A percentile compares a stretch with the other conserved stretches of the same genome.
Evolutionary conservation across 2,797 vertebrate species (phyloP).

Genomic region (Enteromius treurensis): DNA sequence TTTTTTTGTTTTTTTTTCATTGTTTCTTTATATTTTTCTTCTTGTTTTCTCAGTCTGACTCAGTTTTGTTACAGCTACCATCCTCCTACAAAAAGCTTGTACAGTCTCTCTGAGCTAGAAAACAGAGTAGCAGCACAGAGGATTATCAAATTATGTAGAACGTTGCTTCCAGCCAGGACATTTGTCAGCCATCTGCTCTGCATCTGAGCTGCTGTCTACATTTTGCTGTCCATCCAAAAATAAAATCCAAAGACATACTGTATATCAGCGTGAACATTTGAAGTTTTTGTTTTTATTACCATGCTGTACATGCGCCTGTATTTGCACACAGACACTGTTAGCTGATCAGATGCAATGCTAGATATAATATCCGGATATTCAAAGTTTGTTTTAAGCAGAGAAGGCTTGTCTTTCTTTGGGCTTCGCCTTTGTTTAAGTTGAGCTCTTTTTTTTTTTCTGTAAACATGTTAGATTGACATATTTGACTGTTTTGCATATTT

Average conservation of each 20-base stretch:
- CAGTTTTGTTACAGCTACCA: neutral
- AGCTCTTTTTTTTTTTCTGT: neutral
- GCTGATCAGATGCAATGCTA: neutral
- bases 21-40: neutral
- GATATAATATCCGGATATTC: neutral
- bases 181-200: constrained; percentile 49
- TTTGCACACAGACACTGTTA: neutral
- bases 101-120: constrained; percentile 17
- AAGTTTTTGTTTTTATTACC: constrained; percentile 16
- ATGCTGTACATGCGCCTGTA: neutral
- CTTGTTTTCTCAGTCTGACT: neutral
- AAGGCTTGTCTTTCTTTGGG: neutral
- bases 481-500: neutral
- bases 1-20: neutral
- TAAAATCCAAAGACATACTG: constrained; percentile 19
- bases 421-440: neutral
- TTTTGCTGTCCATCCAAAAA: constrained; percentile 37
- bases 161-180: constrained; percentile 43
- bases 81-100: constrained; percentile 6
- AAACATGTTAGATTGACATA: neutral
- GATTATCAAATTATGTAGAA: constrained; percentile 49
- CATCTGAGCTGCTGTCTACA: constrained; percentile 32
- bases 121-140: constrained; percentile 35
- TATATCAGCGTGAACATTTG: constrained; percentile 14
- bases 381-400: neutral